Evolutionary conservation across 2,797 vertebrate species (phyloP).

Genomic region (Pangasius macronema): DNA sequence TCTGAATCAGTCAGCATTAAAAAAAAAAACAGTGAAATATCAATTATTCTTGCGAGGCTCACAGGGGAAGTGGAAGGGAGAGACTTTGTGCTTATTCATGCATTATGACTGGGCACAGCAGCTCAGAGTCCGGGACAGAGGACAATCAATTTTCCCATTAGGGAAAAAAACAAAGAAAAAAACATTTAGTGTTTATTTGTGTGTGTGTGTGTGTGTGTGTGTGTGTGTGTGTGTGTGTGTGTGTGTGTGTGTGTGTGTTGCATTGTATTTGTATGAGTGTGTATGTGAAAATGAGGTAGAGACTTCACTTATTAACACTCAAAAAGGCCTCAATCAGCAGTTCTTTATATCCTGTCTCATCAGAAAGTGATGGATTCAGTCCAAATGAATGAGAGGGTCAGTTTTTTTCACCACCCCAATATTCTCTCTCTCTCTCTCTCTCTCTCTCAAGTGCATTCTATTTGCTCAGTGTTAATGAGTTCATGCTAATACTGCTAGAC

Average conservation of each 20-base stretch:
- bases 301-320: constrained; percentile 58
- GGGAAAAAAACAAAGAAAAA: constrained; percentile 44
- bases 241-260: constrained; percentile 36
- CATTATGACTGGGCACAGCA: constrained; percentile 56
- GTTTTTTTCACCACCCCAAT: constrained; percentile 47
- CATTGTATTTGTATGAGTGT: constrained; percentile 36
- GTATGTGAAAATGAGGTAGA: constrained; percentile 27
- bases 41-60: constrained; percentile 58
- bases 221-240: constrained; percentile 28
- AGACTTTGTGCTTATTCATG: constrained; percentile 62
- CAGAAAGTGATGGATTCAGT: constrained; percentile 67
- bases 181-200: constrained; percentile 48
- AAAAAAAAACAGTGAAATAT: constrained; percentile 64
- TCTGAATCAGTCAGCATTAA: constrained; percentile 52
- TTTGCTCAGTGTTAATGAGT: constrained; percentile 31
- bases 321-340: constrained; percentile 66
- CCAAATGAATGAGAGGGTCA: constrained; percentile 22
- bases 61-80: constrained; percentile 50
- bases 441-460: background rate
- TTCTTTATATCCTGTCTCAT: constrained; percentile 57
- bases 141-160: constrained; percentile 62
- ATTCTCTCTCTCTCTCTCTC: constrained; percentile 18
- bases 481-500: constrained; percentile 35
- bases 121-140: constrained; percentile 46
- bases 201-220: constrained; percentile 5